Conservation (phyloP, 2,113 vertebrate genomes). For the Symphodus melops region DNA sequence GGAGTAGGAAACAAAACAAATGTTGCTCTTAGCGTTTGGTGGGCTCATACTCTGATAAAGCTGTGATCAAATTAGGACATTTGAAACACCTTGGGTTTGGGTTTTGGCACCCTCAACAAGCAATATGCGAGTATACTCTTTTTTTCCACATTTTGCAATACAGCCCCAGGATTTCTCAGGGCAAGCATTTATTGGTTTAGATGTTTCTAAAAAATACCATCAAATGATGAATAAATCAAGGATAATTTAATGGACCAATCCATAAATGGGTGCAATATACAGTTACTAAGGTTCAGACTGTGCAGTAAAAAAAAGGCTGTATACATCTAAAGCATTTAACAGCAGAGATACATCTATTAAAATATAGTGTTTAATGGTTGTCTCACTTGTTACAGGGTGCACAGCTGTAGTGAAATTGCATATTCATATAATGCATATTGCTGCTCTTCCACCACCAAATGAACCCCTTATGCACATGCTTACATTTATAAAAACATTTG, state of each 20-base stretch:
- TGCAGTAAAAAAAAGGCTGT: not conserved
- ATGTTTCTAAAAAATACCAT: not conserved
- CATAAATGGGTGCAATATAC: not conserved
- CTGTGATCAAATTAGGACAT: slow-evolving; percentile 65
- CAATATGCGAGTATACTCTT: slow-evolving; percentile 9
- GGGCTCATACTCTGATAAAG: slow-evolving; percentile 41
- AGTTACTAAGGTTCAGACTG: not conserved
- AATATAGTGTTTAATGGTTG: too few relatives aligned
- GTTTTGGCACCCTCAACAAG: slow-evolving; percentile 29
- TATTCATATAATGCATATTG: not conserved
- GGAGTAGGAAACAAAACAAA: slow-evolving; percentile 55
- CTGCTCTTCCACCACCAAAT: not conserved
- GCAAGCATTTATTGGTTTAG: not conserved
- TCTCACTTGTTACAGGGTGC: too few relatives aligned
- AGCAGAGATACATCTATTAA: not conserved
- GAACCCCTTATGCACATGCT: not conserved
- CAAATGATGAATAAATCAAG: not conserved
- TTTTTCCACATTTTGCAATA: slow-evolving; percentile 26
- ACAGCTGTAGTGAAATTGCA: not conserved
- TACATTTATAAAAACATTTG: not conserved
- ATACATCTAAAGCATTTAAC: not conserved
- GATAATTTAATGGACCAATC: not conserved
- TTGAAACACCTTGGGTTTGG: slow-evolving; percentile 45
- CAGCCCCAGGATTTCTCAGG: slow-evolving; percentile 19
- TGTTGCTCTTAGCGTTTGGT: slow-evolving; percentile 45